Evolutionary conservation across 2,888 invertebrate genomes (phyloP).

Genomic region (Aphrophora alni): DNA sequence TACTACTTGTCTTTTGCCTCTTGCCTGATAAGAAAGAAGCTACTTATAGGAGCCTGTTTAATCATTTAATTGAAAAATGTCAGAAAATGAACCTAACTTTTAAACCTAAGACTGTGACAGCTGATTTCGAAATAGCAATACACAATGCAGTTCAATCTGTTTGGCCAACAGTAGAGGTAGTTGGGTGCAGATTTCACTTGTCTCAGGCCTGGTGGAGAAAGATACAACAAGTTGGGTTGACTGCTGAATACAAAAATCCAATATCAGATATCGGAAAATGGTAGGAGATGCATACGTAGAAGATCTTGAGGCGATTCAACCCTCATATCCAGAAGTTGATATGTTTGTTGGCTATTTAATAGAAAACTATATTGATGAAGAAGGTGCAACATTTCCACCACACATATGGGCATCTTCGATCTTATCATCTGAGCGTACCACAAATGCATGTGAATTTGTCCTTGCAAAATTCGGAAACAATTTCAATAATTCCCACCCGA

Average conservation of each 20-base stretch:
- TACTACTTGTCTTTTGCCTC: not conserved
- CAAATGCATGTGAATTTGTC: not conserved
- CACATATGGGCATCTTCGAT: no score
- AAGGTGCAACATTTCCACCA: no score
- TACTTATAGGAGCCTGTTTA: not conserved
- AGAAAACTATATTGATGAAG: no score
- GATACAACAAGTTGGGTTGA: not conserved
- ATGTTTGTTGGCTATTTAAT: no score
- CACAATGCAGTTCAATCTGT: not conserved
- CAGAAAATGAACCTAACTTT: not conserved
- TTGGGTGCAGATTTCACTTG: not conserved
- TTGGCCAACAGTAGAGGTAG: not conserved
- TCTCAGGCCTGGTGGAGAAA: no score
- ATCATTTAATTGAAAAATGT: not conserved
- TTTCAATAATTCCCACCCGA: not conserved
- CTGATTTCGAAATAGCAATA: not conserved
- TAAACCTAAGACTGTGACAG: not conserved
- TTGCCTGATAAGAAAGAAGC: not conserved
- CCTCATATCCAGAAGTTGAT: not conserved
- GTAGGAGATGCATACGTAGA: not conserved
- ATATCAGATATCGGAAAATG: not conserved
- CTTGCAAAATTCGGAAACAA: not conserved
- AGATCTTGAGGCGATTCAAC: not conserved
- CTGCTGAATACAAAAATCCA: not conserved
- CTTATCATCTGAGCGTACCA: not conserved